Evolutionary conservation across 1,140 invertebrate genomes (phyloP).

Genomic region (Hypothenemus hampei): DNA sequence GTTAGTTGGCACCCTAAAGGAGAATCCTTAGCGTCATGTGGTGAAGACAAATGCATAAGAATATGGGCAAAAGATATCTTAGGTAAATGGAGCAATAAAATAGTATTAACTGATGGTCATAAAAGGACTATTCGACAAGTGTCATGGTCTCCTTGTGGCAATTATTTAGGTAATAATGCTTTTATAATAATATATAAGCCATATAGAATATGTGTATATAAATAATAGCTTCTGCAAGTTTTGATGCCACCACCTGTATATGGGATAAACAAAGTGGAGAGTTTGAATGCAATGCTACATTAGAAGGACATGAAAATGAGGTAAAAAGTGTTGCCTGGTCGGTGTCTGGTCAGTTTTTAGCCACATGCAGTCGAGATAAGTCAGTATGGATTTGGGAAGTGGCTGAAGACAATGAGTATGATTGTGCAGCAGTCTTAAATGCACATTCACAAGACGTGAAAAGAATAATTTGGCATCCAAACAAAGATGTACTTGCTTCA

Average conservation of each 20-base stretch:
- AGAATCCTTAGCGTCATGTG: slow-evolving; percentile 77
- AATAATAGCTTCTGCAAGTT: slow-evolving; percentile 84
- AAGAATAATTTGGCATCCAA: slow-evolving; percentile 91
- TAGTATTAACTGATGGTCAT: slow-evolving; percentile 86
- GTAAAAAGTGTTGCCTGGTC: slow-evolving; percentile 96
- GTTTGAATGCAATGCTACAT: slow-evolving; percentile 90
- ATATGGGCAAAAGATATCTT: slow-evolving; percentile 73
- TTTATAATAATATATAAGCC: neutral
- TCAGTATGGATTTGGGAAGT: slow-evolving; percentile 99
- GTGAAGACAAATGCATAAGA: slow-evolving; percentile 90
- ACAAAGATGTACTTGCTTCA: slow-evolving; percentile 83
- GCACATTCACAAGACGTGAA: slow-evolving; percentile 95
- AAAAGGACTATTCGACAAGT: slow-evolving; percentile 87
- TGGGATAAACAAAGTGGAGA: slow-evolving; percentile 84
- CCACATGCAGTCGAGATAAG: slow-evolving; percentile 96
- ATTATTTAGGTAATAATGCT: slow-evolving; percentile 49
- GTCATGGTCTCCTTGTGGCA: slow-evolving; percentile 91
- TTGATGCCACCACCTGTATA: slow-evolving; percentile 91
- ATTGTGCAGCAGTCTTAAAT: slow-evolving; percentile 94
- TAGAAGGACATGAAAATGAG: slow-evolving; percentile 99
- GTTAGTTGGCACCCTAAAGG: slow-evolving; percentile 91
- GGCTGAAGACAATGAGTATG: slow-evolving; percentile 84
- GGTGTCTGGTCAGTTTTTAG: slow-evolving; percentile 75
- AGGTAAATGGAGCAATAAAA: slow-evolving; percentile 71
- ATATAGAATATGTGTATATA: neutral